Conservation (phyloP, 2,888 invertebrate species). For the Drosophila acutilabella region DNA sequence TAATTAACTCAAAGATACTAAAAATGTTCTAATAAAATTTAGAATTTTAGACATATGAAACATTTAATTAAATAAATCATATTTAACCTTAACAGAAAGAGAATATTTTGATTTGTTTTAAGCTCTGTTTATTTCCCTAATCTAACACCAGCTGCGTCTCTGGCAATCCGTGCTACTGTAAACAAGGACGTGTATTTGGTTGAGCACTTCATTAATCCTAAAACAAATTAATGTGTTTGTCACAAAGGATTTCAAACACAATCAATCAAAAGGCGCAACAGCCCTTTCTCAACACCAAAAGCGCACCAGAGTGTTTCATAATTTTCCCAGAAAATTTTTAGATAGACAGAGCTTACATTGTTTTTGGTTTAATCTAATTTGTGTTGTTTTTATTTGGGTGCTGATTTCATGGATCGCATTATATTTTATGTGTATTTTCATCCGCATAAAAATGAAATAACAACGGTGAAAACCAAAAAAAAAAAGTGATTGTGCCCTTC, state of each 20-base stretch:
- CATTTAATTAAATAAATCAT: no score
- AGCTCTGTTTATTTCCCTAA: conserved; percentile 11
- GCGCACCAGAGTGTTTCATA: conserved; percentile 45
- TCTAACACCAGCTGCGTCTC: conserved; percentile 36
- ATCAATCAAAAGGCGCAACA: conserved; percentile 65
- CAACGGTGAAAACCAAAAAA: conserved; percentile 34
- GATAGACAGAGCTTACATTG: not conserved
- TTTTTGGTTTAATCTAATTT: conserved; percentile 53
- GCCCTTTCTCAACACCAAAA: conserved; percentile 40
- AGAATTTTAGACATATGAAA: no score
- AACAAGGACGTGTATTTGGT: conserved; percentile 15
- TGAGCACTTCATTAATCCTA: conserved; percentile 64
- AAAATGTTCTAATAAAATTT: no score
- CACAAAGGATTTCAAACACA: conserved; percentile 66
- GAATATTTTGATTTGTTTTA: not conserved
- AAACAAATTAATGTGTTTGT: conserved; percentile 69
- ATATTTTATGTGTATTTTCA: conserved; percentile 60
- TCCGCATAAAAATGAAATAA: conserved; percentile 69
- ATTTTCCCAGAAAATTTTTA: conserved; percentile 36
- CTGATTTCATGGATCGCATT: conserved; percentile 68
- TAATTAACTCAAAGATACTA: no score
- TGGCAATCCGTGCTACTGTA: conserved; percentile 3
- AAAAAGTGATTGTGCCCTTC: conserved; percentile 36
- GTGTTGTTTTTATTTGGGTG: conserved; percentile 32
- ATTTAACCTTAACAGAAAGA: no score